These are phyloP conservation scores for Sprattus sprattus DNA, from an alignment of 2,113 vertebrate genomes.

Conservation along the genomic window DNA sequence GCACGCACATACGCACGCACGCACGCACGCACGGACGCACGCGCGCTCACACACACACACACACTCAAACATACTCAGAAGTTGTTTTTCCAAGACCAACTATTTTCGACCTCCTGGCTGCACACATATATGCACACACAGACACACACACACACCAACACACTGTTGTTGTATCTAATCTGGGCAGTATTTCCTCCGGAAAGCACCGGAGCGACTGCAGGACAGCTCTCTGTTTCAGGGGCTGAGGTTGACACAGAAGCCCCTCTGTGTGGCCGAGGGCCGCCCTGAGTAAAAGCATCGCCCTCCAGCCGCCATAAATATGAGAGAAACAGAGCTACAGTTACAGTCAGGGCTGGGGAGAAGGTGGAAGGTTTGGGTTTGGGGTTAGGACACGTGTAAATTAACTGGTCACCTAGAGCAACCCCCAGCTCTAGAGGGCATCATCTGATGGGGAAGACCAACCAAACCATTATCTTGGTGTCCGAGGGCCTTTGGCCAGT, in stretches of 20 bases:
- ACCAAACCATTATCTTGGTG: too few relatives aligned
- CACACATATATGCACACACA: not conserved
- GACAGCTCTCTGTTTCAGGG: constrained; percentile 1
- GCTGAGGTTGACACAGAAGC: constrained; percentile 30
- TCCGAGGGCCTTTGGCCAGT: not conserved
- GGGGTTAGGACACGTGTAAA: too few relatives aligned
- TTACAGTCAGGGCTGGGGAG: not conserved
- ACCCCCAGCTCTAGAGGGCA: too few relatives aligned
- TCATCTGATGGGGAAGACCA: too few relatives aligned
- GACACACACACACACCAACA: not conserved
- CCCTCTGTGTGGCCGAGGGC: constrained; percentile 31
- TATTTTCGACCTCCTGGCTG: not conserved
- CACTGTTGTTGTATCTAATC: constrained; percentile 56
- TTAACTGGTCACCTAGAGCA: too few relatives aligned
- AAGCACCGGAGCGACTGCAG: constrained; percentile 39
- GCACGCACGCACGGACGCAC: not conserved
- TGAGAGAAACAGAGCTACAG: constrained; percentile 13
- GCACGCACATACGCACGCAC: not conserved
- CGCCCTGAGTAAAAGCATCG: constrained; percentile 27
- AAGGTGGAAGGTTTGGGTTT: not conserved
- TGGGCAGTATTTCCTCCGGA: constrained; percentile 58
- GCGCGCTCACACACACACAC: not conserved
- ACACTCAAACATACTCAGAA: constrained; percentile 1
- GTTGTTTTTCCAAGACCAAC: constrained; percentile 6
- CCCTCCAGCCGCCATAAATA: constrained; percentile 7